Conservation (phyloP, 2,797 vertebrate genomes). For the Pygocentrus nattereri region DNA sequence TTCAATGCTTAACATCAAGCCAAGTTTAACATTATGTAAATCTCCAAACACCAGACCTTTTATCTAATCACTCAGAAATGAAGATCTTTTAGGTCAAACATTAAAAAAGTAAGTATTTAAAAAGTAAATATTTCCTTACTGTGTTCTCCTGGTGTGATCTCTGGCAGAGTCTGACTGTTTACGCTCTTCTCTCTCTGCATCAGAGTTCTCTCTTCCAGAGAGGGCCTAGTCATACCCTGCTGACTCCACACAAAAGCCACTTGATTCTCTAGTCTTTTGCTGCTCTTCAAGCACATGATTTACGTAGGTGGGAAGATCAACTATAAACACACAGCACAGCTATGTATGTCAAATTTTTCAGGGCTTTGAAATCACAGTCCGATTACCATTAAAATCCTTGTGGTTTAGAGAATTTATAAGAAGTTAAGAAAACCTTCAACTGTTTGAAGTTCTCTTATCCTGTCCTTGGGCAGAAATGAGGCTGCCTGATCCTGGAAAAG, state of each 20-base stretch:
- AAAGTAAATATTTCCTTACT: constrained; percentile 32
- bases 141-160: constrained; percentile 13
- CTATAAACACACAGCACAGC: constrained; percentile 47
- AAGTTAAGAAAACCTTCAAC: constrained; percentile 17
- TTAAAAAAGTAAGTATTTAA: too few relatives aligned
- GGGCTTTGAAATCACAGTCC: constrained; percentile 24
- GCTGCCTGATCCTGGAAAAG: neutral
- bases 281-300: constrained; percentile 46
- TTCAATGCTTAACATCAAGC: neutral
- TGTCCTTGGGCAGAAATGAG: constrained; percentile 18
- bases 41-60: neutral
- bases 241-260: constrained; percentile 51
- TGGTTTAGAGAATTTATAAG: constrained; percentile 8
- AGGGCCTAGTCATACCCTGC: constrained; percentile 53
- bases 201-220: constrained; percentile 43
- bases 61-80: neutral
- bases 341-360: constrained; percentile 39
- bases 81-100: too few relatives aligned
- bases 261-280: constrained; percentile 48
- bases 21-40: neutral
- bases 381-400: constrained; percentile 26
- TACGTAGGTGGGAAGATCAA: constrained; percentile 35
- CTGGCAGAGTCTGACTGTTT: constrained; percentile 10
- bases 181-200: constrained; percentile 32
- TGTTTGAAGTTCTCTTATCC: constrained; percentile 21